Percentiles rank a stretch among this genome's conserved stretches.
Evolutionary conservation across 2,113 vertebrate species (phyloP).

Genomic region (Tetrao urogallus): DNA sequence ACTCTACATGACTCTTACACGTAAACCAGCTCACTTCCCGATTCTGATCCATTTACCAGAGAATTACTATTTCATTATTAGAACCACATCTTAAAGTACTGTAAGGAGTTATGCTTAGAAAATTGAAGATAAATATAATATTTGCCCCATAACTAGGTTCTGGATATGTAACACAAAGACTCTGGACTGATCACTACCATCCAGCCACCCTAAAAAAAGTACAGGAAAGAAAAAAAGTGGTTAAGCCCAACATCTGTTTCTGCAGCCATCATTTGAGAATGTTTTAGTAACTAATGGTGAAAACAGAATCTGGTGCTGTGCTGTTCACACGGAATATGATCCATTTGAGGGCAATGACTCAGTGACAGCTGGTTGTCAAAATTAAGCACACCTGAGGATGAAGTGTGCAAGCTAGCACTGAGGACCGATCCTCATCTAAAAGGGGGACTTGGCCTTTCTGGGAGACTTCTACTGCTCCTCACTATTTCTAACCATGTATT

Average conservation of each 20-base stretch:
- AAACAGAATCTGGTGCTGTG: neutral
- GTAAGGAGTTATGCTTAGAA: neutral
- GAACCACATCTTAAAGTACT: neutral
- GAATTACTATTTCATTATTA: too few species aligned
- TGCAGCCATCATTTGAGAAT: neutral
- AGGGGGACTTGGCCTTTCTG: rapidly evolving
- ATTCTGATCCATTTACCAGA: neutral
- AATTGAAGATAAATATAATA: neutral
- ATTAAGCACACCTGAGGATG: neutral
- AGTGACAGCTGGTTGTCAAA: neutral
- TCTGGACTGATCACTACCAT: neutral
- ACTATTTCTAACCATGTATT: neutral
- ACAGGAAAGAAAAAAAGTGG: neutral
- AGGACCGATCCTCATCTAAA: neutral
- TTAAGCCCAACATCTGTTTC: neutral
- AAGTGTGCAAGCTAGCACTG: neutral
- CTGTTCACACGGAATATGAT: neutral
- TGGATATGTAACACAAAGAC: neutral
- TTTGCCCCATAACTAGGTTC: neutral
- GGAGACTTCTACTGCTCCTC: neutral
- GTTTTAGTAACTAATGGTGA: neutral
- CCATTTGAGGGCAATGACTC: neutral
- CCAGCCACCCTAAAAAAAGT: neutral
- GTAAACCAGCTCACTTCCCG: neutral
- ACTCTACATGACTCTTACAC: neutral